Percentiles rank a stretch among this genome's conserved stretches.
phyloP scores from a whole-genome alignment of 2,113 vertebrate genomes.

The Cariama cristata region DNA sequence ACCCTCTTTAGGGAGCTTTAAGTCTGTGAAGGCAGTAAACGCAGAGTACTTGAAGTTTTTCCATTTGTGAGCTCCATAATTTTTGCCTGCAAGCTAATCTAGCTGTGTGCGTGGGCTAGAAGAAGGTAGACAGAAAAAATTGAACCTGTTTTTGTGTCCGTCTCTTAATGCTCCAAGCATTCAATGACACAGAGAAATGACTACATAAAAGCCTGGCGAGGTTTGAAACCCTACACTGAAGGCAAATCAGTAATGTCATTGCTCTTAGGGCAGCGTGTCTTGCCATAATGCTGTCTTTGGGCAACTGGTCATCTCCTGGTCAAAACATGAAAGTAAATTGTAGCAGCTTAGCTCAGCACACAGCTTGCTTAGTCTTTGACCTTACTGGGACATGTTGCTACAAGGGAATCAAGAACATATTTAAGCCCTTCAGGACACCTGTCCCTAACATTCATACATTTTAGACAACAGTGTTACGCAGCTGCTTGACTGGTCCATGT shows the following conservation, averaged over 20 bases:
- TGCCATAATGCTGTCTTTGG: not conserved
- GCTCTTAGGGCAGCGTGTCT: not conserved
- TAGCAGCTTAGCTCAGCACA: not conserved
- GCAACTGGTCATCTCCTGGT: not conserved
- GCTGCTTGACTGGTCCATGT: not conserved
- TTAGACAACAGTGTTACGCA: not conserved
- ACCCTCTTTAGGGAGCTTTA: slow-evolving; percentile 4
- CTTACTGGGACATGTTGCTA: not conserved
- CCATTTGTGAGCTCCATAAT: not conserved
- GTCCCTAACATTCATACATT: not conserved
- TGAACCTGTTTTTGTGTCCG: not conserved
- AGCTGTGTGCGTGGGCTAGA: not conserved
- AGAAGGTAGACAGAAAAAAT: not conserved
- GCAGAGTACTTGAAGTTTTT: slow-evolving; percentile 4
- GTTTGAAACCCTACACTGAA: not conserved
- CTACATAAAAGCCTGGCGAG: not conserved
- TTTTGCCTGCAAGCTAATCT: not conserved
- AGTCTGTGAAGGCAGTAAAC: not conserved
- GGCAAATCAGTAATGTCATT: not conserved
- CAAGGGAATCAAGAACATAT: not conserved
- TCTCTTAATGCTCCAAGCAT: not conserved
- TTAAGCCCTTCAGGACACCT: not conserved
- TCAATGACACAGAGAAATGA: not conserved
- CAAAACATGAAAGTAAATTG: not conserved
- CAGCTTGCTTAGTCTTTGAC: not conserved